These are phyloP conservation scores for Myiotriccus ornatus DNA, from an alignment of 2,797 vertebrate species.

Conservation along the genomic window DNA sequence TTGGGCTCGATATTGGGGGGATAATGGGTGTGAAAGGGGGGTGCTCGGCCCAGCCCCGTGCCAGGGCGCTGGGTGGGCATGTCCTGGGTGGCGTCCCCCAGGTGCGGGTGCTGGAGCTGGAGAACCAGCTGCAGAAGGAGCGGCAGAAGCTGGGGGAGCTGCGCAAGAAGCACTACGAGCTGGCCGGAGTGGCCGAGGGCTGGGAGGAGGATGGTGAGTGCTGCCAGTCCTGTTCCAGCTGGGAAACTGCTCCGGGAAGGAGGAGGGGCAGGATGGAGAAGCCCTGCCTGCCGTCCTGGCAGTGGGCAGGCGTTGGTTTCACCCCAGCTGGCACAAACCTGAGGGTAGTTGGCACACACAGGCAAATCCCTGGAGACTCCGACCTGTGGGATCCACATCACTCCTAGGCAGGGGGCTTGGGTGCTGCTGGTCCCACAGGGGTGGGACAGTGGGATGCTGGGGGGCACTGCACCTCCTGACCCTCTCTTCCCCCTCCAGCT, in stretches of 20 bases:
- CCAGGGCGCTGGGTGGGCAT: background rate
- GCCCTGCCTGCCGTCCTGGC: background rate
- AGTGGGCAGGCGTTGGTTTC: background rate
- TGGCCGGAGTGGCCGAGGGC: constrained; percentile 92
- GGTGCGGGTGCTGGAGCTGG: constrained; percentile 95
- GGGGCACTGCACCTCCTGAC: fast-evolving
- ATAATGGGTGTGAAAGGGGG: fast-evolving
- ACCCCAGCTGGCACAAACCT: background rate
- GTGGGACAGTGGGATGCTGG: background rate
- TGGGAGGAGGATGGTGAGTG: constrained; percentile 84
- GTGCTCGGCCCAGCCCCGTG: background rate
- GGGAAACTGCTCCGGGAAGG: background rate
- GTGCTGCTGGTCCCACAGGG: background rate
- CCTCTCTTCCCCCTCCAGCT: background rate
- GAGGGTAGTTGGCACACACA: fast-evolving
- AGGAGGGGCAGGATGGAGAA: background rate
- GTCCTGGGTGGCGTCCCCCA: constrained; percentile 4
- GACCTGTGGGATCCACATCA: fast-evolving
- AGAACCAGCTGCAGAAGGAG: constrained; percentile 92
- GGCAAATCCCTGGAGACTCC: background rate
- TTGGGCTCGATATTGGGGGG: fast-evolving
- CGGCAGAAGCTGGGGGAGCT: constrained; percentile 91
- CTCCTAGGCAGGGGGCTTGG: background rate
- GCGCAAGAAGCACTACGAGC: constrained; percentile 95
- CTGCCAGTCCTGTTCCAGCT: background rate